These are phyloP conservation scores for Collichthys lucidus DNA, from an alignment of 2,113 vertebrate species.

Conservation along the genomic window DNA sequence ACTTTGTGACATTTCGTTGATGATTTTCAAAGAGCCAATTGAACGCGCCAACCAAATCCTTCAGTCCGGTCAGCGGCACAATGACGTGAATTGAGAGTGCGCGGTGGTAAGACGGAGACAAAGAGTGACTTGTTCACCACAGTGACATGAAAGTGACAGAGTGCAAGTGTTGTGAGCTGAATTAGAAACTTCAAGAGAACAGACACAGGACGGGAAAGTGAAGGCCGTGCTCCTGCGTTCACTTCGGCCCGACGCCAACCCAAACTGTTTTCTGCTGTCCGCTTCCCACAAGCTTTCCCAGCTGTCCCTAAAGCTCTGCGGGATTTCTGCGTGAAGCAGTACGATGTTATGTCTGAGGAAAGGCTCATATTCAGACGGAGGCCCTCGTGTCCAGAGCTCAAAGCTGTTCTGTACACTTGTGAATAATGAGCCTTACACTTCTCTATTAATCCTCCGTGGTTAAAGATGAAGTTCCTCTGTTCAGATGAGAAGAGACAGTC, in stretches of 20 bases:
- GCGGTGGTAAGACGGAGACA: slow-evolving; percentile 36
- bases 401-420: no score
- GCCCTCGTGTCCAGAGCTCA: no score
- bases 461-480: background rate
- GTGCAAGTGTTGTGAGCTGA: slow-evolving; percentile 53
- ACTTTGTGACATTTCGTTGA: background rate
- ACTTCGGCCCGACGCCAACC: background rate
- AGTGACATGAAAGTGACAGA: slow-evolving; percentile 54
- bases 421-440: background rate
- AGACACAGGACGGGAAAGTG: background rate
- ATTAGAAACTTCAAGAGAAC: slow-evolving; percentile 32
- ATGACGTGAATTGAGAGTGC: slow-evolving; percentile 40
- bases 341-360: background rate
- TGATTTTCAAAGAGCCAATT: background rate
- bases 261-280: background rate
- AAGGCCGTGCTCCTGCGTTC: background rate
- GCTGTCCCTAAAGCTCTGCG: background rate
- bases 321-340: background rate
- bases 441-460: background rate
- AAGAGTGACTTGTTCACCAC: slow-evolving; percentile 47
- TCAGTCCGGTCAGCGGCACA: slow-evolving; percentile 39
- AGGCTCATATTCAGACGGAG: background rate
- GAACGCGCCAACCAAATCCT: background rate
- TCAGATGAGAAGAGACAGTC: background rate
- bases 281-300: background rate